Conservation (phyloP, 1,140 invertebrate species). For the Euwallacea similis region DNA sequence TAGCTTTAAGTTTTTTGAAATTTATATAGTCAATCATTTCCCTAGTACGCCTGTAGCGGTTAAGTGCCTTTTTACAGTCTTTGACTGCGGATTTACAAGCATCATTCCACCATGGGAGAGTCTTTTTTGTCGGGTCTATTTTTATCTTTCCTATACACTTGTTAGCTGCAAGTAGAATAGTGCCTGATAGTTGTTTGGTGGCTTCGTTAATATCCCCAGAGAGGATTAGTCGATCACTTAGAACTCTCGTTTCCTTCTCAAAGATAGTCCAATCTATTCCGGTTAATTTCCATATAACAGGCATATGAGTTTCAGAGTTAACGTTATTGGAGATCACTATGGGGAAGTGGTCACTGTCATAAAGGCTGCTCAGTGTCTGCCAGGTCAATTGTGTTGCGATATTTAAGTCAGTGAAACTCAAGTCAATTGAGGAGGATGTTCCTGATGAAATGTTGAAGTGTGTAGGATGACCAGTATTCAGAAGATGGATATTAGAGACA, state of each 20-base stretch:
- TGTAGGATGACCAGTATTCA: conserved; percentile 22
- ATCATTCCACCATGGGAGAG: conserved; percentile 28
- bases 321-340: conserved; percentile 10
- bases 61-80: conserved; percentile 26
- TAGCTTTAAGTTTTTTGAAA: conserved; percentile 28
- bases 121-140: conserved; percentile 3
- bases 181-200: background rate
- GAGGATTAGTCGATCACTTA: background rate
- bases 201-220: conserved; percentile 5
- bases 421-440: conserved; percentile 18
- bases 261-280: conserved; percentile 16
- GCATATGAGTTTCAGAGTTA: background rate
- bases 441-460: conserved; percentile 14
- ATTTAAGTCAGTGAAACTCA: conserved; percentile 17
- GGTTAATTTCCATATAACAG: conserved; percentile 15
- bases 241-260: conserved; percentile 1
- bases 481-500: conserved; percentile 18
- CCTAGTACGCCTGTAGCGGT: conserved; percentile 12
- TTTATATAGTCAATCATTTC: conserved; percentile 13
- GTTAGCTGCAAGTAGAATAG: conserved; percentile 13
- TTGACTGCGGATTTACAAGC: conserved; percentile 12
- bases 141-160: conserved; percentile 16
- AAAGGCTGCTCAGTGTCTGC: background rate
- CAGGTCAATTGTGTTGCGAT: background rate
- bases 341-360: background rate